A percentile compares a stretch with the other conserved stretches of the same genome.
These are phyloP conservation scores for Taenioides sp. DNA, from an alignment of 2,797 vertebrate species.

Conservation along the genomic window DNA sequence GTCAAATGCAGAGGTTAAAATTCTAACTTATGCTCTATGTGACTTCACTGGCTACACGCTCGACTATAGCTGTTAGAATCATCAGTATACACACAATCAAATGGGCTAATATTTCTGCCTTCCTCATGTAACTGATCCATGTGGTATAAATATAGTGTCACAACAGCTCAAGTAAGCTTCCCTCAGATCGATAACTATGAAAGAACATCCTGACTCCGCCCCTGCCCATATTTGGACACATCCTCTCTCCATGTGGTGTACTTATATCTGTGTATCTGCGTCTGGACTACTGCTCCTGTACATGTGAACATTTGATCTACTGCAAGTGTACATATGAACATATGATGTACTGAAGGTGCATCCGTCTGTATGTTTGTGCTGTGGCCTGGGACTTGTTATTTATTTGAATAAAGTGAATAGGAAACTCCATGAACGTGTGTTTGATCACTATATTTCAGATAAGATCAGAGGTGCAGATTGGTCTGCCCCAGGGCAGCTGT, in stretches of 20 bases:
- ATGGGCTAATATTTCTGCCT: background rate
- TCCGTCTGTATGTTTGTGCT: conserved; percentile 56
- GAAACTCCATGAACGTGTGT: background rate
- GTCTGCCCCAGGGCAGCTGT: too few relatives aligned
- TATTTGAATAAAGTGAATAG: background rate
- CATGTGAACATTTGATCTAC: background rate
- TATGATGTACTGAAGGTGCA: conserved; percentile 31
- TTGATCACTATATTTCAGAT: background rate
- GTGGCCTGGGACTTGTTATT: conserved; percentile 35
- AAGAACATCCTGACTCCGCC: conserved; percentile 42
- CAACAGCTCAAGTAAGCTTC: background rate
- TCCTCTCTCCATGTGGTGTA: conserved; percentile 27
- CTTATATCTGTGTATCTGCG: conserved; percentile 51
- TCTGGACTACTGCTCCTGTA: conserved; percentile 45
- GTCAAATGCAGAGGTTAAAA: too few relatives aligned
- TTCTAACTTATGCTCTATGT: too few relatives aligned
- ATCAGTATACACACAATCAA: background rate
- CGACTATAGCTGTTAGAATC: background rate
- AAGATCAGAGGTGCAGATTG: background rate
- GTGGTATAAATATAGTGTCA: background rate
- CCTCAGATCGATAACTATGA: background rate
- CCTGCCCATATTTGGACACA: conserved; percentile 64
- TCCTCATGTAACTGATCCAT: background rate
- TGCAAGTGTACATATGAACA: conserved; percentile 56
- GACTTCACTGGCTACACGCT: too few relatives aligned